These are phyloP conservation scores for Mobula hypostoma DNA, from an alignment of 2,113 vertebrate species.

Conservation along the genomic window DNA sequence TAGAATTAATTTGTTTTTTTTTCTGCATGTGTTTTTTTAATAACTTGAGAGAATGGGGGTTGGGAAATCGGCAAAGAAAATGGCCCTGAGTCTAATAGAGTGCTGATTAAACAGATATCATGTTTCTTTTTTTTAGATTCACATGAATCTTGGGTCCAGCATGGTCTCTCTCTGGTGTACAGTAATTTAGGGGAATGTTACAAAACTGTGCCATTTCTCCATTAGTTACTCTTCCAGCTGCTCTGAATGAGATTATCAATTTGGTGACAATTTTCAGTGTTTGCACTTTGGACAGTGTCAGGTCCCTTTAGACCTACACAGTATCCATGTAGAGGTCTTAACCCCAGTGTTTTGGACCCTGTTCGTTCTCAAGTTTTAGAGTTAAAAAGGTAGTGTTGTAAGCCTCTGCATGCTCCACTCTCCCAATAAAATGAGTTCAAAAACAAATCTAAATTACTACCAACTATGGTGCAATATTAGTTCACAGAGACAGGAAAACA, in stretches of 20 bases:
- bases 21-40: background rate
- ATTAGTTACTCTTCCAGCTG: background rate
- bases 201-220: background rate
- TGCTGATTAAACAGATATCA: background rate
- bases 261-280: background rate
- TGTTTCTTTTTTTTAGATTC: background rate
- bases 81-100: background rate
- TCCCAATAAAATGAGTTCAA: slow-evolving; percentile 7
- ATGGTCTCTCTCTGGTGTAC: background rate
- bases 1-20: background rate
- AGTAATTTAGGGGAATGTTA: background rate
- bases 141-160: background rate
- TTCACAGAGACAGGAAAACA: slow-evolving; percentile 29
- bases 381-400: background rate
- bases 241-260: background rate
- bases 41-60: background rate
- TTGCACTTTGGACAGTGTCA: background rate
- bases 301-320: background rate
- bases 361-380: background rate
- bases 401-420: too few species aligned
- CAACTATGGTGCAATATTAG: background rate
- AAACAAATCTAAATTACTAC: background rate
- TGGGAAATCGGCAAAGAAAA: background rate
- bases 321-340: too few species aligned
- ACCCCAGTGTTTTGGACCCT: background rate